These are phyloP conservation scores for Acholoe squamosa DNA, from an alignment of 2,888 invertebrate species.

Conservation along the genomic window DNA sequence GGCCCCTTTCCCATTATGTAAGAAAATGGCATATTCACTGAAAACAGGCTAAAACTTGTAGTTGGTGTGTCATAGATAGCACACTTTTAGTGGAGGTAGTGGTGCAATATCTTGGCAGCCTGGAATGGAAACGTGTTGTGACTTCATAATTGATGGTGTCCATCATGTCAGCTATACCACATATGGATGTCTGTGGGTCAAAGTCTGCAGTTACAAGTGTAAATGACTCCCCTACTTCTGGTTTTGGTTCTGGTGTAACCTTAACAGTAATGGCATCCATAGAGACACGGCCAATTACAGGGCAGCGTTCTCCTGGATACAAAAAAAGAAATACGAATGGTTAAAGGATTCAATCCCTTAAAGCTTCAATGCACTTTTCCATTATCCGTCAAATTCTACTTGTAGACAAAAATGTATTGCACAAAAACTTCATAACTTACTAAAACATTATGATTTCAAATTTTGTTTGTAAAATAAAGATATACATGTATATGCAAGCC, in stretches of 20 bases:
- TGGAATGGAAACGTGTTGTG: slow-evolving; percentile 56
- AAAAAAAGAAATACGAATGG: too few species aligned
- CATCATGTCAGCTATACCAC: slow-evolving; percentile 66
- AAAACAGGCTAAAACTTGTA: too few species aligned
- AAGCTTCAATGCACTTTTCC: too few species aligned
- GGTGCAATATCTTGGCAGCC: slow-evolving; percentile 66
- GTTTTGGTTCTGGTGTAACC: slow-evolving; percentile 56
- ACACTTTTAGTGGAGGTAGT: neutral
- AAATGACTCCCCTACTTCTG: slow-evolving; percentile 64
- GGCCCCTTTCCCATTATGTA: too few species aligned
- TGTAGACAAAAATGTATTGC: too few species aligned
- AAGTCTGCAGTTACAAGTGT: slow-evolving; percentile 67
- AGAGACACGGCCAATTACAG: slow-evolving; percentile 68
- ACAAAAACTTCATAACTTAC: too few species aligned
- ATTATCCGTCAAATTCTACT: too few species aligned
- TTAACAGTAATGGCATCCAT: slow-evolving; percentile 69
- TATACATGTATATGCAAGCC: too few species aligned
- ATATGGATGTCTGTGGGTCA: slow-evolving; percentile 66
- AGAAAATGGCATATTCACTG: too few species aligned
- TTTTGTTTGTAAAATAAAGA: too few species aligned
- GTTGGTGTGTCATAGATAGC: neutral
- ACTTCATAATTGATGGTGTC: slow-evolving; percentile 68
- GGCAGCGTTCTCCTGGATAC: slow-evolving; percentile 68
- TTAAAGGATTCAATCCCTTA: too few species aligned
- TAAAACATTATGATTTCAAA: too few species aligned